phyloP scores from a whole-genome alignment of 2,888 invertebrate species.

The Oscheius sp. region DNA sequence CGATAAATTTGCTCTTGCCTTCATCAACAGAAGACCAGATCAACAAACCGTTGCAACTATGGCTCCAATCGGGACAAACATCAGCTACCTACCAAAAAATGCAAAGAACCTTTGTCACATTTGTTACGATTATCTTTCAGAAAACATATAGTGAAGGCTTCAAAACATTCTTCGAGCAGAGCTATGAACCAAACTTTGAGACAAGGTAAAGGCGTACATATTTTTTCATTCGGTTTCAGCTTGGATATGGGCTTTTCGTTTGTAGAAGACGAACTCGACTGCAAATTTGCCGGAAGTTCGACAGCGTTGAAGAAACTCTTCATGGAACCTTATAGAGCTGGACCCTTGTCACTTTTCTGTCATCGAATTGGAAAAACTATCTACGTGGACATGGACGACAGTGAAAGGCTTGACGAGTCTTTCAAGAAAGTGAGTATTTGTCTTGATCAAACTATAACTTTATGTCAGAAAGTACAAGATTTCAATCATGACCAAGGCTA shows the following conservation, averaged over 20 bases:
- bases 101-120: background rate
- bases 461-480: conserved; percentile 20
- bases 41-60: conserved; percentile 15
- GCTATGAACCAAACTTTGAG: conserved; percentile 11
- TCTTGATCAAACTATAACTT: background rate
- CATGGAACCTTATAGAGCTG: conserved; percentile 35
- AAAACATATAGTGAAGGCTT: conserved; percentile 10
- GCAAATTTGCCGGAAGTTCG: conserved; percentile 19
- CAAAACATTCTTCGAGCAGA: conserved; percentile 13
- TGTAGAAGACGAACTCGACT: background rate
- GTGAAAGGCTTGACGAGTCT: background rate
- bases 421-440: conserved; percentile 11
- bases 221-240: background rate
- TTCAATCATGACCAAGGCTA: conserved; percentile 8
- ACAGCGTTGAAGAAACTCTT: conserved; percentile 27
- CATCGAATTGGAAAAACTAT: conserved; percentile 34
- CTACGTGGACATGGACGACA: conserved; percentile 32
- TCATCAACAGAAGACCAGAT: conserved; percentile 27
- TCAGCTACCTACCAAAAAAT: conserved; percentile 7
- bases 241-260: conserved; percentile 28
- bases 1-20: conserved; percentile 21
- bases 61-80: conserved; percentile 31
- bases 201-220: conserved; percentile 8
- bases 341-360: conserved; percentile 15
- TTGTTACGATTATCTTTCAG: background rate